Evolutionary conservation across 1,140 invertebrate species (phyloP), one percentile per base, ranked within the genome.

Genomic region (Cryptotermes secundus): DNA sequence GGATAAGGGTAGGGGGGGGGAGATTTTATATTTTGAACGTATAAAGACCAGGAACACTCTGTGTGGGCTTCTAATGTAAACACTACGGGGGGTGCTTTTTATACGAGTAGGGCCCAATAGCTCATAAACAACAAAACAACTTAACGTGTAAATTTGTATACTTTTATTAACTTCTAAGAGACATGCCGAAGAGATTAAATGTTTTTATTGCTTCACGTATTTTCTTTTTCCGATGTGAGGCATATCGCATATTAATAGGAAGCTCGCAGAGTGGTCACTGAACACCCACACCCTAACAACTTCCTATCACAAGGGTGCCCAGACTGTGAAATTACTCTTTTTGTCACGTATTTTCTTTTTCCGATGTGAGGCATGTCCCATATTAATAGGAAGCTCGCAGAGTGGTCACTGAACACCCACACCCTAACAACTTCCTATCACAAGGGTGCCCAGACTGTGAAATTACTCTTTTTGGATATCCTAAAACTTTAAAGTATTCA

Each of bases 101-200:
- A 31, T 72, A 26, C 14, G 59, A 31, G 59, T 0, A 72, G 59
- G 59, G 7, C 4, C 59, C 26, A 3, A 72, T n/a, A 31, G 26
- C 59, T 72, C 26, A 72, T 72, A n/a, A 72, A n/a, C 59, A 72
- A 72, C 26, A 7, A 72, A 31, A 72, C n/a, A n/a, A 31, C 59
- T 72, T 72, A 72, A 72, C 14, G 59, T 31, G 14, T 31, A 72
- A 72, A 72, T 26, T 72, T 72, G 31, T 16, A 16, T 72, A 31
- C 59, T 72, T 72, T 72, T 72, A 72, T 72, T 72, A 72, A 72
- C 59, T 72, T 72, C 59, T 72, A 72, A 72, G 26, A 72, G 26
- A 72, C 59, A 7, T 14, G 31, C 59, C 59, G 59, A 72, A 31
- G 31, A 26, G 14, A 72, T 72, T 31, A 72, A 72, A 72, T n/a